Evolutionary conservation across 2,888 invertebrate species (phyloP).

Genomic region (Ischnus inquisitorius): DNA sequence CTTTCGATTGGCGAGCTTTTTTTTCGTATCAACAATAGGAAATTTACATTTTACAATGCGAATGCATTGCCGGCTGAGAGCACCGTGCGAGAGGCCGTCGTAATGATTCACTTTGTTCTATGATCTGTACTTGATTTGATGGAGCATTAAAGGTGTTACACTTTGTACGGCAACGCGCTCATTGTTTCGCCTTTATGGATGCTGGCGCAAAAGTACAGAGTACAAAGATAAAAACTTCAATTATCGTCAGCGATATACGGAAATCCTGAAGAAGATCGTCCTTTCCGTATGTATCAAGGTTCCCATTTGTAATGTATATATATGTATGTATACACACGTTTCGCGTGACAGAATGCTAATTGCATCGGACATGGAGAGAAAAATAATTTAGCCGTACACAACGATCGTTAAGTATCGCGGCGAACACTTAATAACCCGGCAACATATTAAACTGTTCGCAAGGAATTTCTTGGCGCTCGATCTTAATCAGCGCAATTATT

Average conservation of each 20-base stretch:
- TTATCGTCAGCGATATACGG: constrained; percentile 48
- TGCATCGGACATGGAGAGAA: constrained; percentile 34
- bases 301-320: neutral
- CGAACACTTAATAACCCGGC: constrained; percentile 28
- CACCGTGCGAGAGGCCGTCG: neutral
- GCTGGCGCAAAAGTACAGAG: constrained; percentile 13
- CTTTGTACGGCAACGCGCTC: constrained; percentile 11
- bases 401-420: constrained; percentile 31
- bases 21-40: too few relatives aligned
- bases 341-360: constrained; percentile 50
- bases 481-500: neutral
- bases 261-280: constrained; percentile 22
- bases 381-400: constrained; percentile 26
- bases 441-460: constrained; percentile 28
- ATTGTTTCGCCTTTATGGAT: constrained; percentile 47
- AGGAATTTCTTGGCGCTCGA: neutral
- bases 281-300: neutral
- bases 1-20: too few relatives aligned
- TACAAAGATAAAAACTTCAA: constrained; percentile 40
- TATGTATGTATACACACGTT: constrained; percentile 8
- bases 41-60: too few relatives aligned
- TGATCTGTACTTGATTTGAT: neutral
- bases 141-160: neutral
- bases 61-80: neutral
- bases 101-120: neutral